Evolutionary conservation across 1,140 invertebrate genomes (phyloP).

Genomic region (Aphaenogaster floridana): DNA sequence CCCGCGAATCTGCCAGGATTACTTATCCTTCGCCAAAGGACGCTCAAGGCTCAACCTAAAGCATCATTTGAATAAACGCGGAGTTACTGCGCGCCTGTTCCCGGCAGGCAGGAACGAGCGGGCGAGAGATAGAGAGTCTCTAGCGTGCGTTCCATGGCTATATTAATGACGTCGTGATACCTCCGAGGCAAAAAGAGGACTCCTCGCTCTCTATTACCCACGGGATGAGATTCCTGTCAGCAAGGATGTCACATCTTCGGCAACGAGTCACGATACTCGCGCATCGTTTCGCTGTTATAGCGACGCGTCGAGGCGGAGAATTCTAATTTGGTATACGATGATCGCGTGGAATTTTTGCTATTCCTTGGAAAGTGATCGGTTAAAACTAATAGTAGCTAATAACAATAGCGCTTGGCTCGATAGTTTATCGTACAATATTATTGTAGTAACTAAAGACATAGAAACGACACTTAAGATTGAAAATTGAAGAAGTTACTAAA

Average conservation of each 20-base stretch:
- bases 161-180: conserved; percentile 76
- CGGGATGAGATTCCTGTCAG: conserved; percentile 47
- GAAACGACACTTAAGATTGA: neutral
- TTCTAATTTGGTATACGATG: conserved; percentile 37
- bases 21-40: conserved; percentile 81
- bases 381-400: conserved; percentile 29
- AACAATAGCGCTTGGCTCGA: neutral
- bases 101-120: conserved; percentile 43
- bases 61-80: conserved; percentile 84
- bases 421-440: neutral
- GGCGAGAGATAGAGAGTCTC: conserved; percentile 28
- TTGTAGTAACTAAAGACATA: neutral
- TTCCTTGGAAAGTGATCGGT: neutral
- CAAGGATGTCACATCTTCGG: conserved; percentile 41
- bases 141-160: conserved; percentile 55
- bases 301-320: conserved; percentile 23
- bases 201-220: conserved; percentile 36
- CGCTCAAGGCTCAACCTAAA: conserved; percentile 80
- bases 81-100: conserved; percentile 78
- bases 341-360: conserved; percentile 39
- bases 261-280: conserved; percentile 38
- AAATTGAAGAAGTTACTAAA: conserved; percentile 1
- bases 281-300: conserved; percentile 28
- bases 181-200: conserved; percentile 50
- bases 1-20: conserved; percentile 76